Conservation (phyloP, 1,140 invertebrate genomes). For the Andricus grossulariae region DNA sequence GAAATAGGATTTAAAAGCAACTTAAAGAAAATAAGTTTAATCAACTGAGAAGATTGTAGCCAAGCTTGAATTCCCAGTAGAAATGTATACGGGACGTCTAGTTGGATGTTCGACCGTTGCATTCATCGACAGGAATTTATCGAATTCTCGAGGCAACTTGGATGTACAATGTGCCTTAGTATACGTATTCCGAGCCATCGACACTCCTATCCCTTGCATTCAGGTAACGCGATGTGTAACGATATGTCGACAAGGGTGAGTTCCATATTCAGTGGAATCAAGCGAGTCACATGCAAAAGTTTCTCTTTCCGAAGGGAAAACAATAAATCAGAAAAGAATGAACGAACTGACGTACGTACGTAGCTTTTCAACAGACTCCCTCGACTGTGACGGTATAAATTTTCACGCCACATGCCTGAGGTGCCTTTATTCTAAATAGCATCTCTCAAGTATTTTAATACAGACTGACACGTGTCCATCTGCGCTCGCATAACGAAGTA, state of each 20-base stretch:
- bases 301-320: background rate
- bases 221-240: background rate
- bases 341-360: background rate
- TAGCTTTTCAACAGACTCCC: background rate
- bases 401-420: background rate
- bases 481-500: background rate
- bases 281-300: background rate
- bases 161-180: background rate
- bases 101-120: background rate
- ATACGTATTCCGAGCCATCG: too few relatives aligned
- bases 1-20: too few relatives aligned
- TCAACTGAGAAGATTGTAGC: background rate
- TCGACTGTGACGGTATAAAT: too few relatives aligned
- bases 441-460: background rate
- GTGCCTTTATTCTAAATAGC: background rate
- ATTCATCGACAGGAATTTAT: background rate
- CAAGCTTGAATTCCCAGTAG: background rate
- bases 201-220: background rate
- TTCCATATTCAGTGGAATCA: too few relatives aligned
- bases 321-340: slow-evolving; percentile 6
- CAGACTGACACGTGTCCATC: background rate
- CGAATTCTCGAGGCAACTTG: background rate
- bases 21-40: background rate
- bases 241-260: background rate
- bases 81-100: background rate